Base-by-base conservation (phyloP, 2,888 invertebrate genomes). In the Adineta ricciae region DNA sequence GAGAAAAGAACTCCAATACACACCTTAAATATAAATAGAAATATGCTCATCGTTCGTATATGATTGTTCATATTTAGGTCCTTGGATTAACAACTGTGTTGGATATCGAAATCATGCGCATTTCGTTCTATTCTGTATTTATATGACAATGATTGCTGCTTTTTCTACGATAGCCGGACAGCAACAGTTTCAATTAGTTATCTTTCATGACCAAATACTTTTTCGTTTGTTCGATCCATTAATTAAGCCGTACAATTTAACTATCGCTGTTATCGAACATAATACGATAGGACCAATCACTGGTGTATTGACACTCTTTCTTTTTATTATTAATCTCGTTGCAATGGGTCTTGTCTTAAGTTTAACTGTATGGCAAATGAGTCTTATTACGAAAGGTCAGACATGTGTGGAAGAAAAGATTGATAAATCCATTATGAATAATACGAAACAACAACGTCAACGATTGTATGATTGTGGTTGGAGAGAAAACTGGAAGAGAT, bases 401-500 rank as follows among this genome's bases (percentile, higher is more conserved):
- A 78, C 78, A 7, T 78, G 78, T n/a, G 78, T 78, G 2, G 78
- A 78, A 78, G 78, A 78, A n/a, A 78, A 78, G 36, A 78, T 78
- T 19, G 41, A 41, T 38, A 78, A 41, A 41, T 16, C 64, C 27
- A 64, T 64, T 3, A 4, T 32, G 64, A 41, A 0, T 41, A 38
- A 78, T 41, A 9, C 38, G 2, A n/a, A n/a, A n/a, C 19, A 2
- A 41, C 41, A 78, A 78, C 24, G n/a, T n/a, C 78, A 24, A 11
- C 38, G 24, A n/a, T 46, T 46, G 11, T 78, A 78, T 78, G 78
- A 78, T 78, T 24, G n/a, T 1, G 78, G 78, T 24, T 78, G 24
- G 8, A 78, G 11, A n/a, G 2, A 41, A 21, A 78, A 78, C 41
- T 78, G 78, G 78, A 14, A 9, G 0, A 38, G 21, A 78, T 78